phyloP scores from a whole-genome alignment of 1,140 invertebrate genomes.

The Drosophila santomea region DNA sequence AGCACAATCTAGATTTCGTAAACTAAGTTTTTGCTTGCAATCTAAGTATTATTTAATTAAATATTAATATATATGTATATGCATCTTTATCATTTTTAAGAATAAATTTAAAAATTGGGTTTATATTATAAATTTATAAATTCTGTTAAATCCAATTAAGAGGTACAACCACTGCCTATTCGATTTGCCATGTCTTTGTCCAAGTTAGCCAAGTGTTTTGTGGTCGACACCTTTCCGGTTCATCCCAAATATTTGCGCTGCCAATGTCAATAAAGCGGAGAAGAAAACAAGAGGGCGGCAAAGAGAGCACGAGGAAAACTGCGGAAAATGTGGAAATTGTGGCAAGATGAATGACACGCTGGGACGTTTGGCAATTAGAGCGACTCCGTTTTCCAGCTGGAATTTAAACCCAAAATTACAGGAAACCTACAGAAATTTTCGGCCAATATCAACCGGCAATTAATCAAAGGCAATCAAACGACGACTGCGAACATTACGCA shows the following conservation, averaged over 20 bases:
- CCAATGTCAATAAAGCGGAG: slow-evolving; percentile 60
- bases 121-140: too few species aligned
- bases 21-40: too few species aligned
- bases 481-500: slow-evolving; percentile 29
- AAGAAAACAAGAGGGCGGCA: slow-evolving; percentile 19
- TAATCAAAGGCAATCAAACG: slow-evolving; percentile 45
- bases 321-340: slow-evolving; percentile 27
- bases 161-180: not conserved
- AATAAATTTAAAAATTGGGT: too few species aligned
- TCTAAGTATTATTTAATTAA: too few species aligned
- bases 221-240: slow-evolving; percentile 61
- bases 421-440: not conserved
- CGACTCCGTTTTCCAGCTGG: not conserved
- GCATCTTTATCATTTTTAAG: too few species aligned
- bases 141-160: not conserved
- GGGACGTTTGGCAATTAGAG: slow-evolving; percentile 21
- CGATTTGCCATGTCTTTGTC: not conserved
- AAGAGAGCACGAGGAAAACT: not conserved
- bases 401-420: slow-evolving; percentile 21
- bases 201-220: slow-evolving; percentile 15
- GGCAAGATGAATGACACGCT: slow-evolving; percentile 19
- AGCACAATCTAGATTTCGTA: too few species aligned
- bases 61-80: too few species aligned
- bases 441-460: slow-evolving; percentile 25
- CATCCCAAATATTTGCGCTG: slow-evolving; percentile 69